phyloP scores from a whole-genome alignment of 2,113 vertebrate species.

The Chinchilla lanigera region DNA sequence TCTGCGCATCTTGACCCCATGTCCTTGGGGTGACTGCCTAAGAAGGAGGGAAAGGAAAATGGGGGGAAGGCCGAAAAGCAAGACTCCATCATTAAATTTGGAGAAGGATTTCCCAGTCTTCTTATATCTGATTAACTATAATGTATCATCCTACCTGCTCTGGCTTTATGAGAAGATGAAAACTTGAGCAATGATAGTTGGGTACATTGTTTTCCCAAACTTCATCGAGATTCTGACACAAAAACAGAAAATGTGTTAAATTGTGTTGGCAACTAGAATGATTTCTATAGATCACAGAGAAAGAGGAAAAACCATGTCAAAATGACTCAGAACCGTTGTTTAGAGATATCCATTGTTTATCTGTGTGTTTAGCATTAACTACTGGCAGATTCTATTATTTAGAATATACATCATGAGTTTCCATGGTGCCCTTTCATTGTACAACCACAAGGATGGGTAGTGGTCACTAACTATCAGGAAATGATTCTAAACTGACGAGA shows the following conservation, averaged over 20 bases:
- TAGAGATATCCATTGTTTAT: background rate
- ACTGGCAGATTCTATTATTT: background rate
- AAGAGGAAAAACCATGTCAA: background rate
- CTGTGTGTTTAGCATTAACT: background rate
- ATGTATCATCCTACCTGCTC: background rate
- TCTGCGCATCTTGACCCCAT: rapidly evolving
- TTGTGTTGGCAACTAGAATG: background rate
- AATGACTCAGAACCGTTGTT: background rate
- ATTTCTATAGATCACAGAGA: background rate
- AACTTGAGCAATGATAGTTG: background rate
- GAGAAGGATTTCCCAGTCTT: background rate
- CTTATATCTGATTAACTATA: background rate
- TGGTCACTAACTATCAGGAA: background rate
- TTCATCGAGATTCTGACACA: background rate
- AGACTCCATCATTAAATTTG: background rate
- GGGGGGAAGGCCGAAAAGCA: background rate
- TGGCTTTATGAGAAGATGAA: background rate
- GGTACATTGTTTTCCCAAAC: background rate
- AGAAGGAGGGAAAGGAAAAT: background rate
- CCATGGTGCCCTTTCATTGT: background rate
- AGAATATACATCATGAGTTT: background rate
- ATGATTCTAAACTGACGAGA: background rate
- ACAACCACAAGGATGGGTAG: background rate
- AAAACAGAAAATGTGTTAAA: background rate
- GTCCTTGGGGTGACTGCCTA: background rate